phyloP scores from a whole-genome alignment of 1,140 invertebrate species.

The Aphis craccivora region DNA sequence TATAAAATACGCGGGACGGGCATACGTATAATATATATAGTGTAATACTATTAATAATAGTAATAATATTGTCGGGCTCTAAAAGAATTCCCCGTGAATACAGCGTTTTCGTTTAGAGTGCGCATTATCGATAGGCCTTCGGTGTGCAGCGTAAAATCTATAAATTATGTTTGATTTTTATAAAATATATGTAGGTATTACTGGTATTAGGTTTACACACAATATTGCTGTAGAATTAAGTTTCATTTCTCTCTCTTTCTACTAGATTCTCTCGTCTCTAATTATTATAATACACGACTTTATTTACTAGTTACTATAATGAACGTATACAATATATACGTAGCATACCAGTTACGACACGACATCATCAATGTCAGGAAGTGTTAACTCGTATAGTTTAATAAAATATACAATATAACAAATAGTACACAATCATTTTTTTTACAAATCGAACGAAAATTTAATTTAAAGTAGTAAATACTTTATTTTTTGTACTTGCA shows the following conservation, averaged over 20 bases:
- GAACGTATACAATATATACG: neutral
- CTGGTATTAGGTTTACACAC: neutral
- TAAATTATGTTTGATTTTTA: constrained; percentile 22
- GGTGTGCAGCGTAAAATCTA: neutral
- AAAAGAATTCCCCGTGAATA: neutral
- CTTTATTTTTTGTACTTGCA: too few relatives aligned
- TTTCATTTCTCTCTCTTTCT: neutral
- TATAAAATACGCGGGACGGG: neutral
- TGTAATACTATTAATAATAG: neutral
- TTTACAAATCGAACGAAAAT: neutral
- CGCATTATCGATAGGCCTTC: neutral
- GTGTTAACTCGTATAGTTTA: neutral
- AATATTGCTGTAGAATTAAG: neutral
- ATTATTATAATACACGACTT: neutral
- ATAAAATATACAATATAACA: neutral
- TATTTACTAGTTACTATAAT: neutral
- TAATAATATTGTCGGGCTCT: constrained; percentile 12
- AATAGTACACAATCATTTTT: neutral
- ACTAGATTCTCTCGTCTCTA: neutral
- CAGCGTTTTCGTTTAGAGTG: neutral
- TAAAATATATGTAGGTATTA: neutral
- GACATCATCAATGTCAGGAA: neutral
- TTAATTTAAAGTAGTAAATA: neutral
- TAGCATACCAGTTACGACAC: neutral
- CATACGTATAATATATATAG: neutral